These are phyloP conservation scores for Pagrus major DNA, from an alignment of 2,113 vertebrate genomes.

Conservation along the genomic window DNA sequence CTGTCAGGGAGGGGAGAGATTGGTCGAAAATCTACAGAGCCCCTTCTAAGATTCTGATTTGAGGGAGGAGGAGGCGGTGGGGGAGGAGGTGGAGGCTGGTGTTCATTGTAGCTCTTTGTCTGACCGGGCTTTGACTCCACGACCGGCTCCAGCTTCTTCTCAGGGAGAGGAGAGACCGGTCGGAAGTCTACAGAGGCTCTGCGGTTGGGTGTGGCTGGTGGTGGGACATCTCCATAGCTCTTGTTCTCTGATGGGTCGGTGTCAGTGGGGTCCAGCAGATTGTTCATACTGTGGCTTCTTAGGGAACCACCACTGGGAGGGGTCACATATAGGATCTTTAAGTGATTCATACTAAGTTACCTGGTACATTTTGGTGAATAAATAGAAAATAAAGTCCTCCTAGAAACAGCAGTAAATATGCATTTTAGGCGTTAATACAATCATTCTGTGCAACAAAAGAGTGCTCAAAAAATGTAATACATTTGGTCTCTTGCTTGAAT, in stretches of 20 bases:
- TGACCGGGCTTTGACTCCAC: slow-evolving; percentile 58
- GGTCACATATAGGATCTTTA: slow-evolving; percentile 20
- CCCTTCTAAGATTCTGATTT: slow-evolving; percentile 54
- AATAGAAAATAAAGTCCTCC: too few relatives aligned
- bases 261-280: slow-evolving; percentile 86
- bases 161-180: slow-evolving; percentile 66
- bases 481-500: neutral
- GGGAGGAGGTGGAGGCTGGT: slow-evolving; percentile 67
- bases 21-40: slow-evolving; percentile 66
- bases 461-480: neutral
- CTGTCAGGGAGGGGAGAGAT: slow-evolving; percentile 74
- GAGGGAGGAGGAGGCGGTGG: slow-evolving; percentile 39
- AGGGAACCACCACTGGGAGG: slow-evolving; percentile 83
- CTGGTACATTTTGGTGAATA: neutral
- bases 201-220: slow-evolving; percentile 72
- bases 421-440: neutral
- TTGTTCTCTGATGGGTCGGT: slow-evolving; percentile 73
- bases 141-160: slow-evolving; percentile 72
- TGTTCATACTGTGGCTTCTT: slow-evolving; percentile 89
- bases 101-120: slow-evolving; percentile 66
- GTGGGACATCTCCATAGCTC: slow-evolving; percentile 70
- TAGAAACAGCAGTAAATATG: neutral
- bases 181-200: slow-evolving; percentile 75
- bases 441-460: neutral
- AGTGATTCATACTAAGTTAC: neutral